These are phyloP conservation scores for Stenoptilia bipunctidactyla DNA, from an alignment of 2,888 invertebrate species.

Conservation along the genomic window DNA sequence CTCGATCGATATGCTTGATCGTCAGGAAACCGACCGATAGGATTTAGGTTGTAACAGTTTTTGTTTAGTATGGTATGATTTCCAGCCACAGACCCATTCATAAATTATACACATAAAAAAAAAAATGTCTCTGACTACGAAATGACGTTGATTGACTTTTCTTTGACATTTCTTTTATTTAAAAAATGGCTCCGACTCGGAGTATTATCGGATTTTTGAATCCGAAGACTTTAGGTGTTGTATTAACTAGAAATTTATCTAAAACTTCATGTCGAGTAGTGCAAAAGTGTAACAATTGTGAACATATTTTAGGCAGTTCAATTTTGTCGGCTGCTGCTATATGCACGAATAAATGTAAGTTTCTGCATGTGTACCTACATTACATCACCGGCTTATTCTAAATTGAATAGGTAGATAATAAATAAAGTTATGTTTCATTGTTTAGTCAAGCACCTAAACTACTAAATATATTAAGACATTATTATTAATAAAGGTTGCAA, in stretches of 20 bases:
- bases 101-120: too few relatives aligned
- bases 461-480: too few relatives aligned
- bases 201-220: slow-evolving; percentile 73
- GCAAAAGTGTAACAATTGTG: slow-evolving; percentile 65
- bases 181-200: slow-evolving; percentile 72
- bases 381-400: slow-evolving; percentile 51
- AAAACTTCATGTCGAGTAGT: slow-evolving; percentile 61
- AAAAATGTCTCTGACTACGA: too few relatives aligned
- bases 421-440: background rate
- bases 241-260: slow-evolving; percentile 57
- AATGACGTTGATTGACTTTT: background rate
- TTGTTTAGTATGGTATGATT: too few relatives aligned
- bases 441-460: background rate
- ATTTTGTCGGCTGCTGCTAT: slow-evolving; percentile 35
- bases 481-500: too few relatives aligned
- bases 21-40: too few relatives aligned
- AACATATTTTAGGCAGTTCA: slow-evolving; percentile 36
- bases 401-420: too few relatives aligned
- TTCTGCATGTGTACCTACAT: slow-evolving; percentile 42
- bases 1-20: too few relatives aligned
- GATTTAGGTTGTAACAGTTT: too few relatives aligned
- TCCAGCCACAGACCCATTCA: too few relatives aligned
- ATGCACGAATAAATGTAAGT: slow-evolving; percentile 59
- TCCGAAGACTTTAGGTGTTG: slow-evolving; percentile 65
- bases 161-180: slow-evolving; percentile 21